Evolutionary conservation across 2,888 invertebrate species (phyloP).

Genomic region (Brachypalpus laphriformis): DNA sequence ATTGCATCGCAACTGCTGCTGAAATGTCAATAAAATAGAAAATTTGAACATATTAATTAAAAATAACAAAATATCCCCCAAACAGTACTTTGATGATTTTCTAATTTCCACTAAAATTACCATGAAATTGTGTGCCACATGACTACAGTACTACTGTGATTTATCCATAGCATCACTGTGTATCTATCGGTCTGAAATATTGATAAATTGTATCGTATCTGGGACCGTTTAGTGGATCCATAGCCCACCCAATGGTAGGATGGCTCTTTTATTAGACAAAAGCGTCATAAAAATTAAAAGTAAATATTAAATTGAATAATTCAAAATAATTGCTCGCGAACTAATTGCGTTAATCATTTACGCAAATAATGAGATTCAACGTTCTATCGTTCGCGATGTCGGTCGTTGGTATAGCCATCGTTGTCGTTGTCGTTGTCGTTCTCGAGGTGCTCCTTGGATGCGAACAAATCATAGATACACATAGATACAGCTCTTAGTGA

Average conservation of each 20-base stretch:
- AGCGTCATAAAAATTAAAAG: conserved; percentile 76
- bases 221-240: not conserved
- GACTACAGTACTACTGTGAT: conserved; percentile 20
- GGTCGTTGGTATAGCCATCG: no score
- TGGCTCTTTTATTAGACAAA: conserved; percentile 50
- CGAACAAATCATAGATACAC: not conserved
- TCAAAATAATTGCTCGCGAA: conserved; percentile 80
- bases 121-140: conserved; percentile 17
- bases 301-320: conserved; percentile 82
- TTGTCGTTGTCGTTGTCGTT: not conserved
- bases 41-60: conserved; percentile 71
- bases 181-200: conserved; percentile 39
- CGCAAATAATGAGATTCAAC: conserved; percentile 74
- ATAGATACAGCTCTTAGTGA: not conserved
- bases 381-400: conserved; percentile 5
- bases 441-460: conserved; percentile 43
- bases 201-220: conserved; percentile 33
- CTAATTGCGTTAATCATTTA: conserved; percentile 76
- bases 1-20: conserved; percentile 16
- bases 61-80: conserved; percentile 49
- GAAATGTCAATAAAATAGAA: conserved; percentile 68
- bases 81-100: conserved; percentile 25
- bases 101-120: conserved; percentile 58
- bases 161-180: conserved; percentile 17
- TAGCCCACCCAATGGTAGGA: not conserved